Evolutionary conservation across 1,140 invertebrate genomes (phyloP), one percentile per base, ranked within the genome.

Genomic region (Drosophila pachea): DNA sequence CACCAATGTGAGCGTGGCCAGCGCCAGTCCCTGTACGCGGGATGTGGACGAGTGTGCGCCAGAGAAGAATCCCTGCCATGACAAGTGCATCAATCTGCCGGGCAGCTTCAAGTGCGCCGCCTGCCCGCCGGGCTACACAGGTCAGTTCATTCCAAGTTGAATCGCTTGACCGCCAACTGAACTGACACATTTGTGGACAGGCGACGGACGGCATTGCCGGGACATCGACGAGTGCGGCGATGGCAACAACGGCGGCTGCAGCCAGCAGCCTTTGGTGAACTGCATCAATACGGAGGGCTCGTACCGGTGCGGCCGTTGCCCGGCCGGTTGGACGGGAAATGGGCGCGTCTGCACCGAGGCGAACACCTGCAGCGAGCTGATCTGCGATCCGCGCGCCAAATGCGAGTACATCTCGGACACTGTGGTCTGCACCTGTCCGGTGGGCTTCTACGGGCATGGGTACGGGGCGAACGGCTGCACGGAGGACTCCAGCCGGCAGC

Each of bases 21-120:
- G 63, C 97, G 96, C 90, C 86, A 90, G 92, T 91, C 90, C 94
- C 9, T 78, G 77, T 11, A 69, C 60, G 2, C 61, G 93, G 5
- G 97, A 99, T 89, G 91, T 98, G 1, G 91, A 99, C 86, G 97
- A 99, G 91, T 99, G 97, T 90, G 89, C 89, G n/a, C 88, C 88
- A 0, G 90, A 90, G 11, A 91, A 91, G 58, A 92, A 93, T 43
- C 92, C 93, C 7, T 99, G 97, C 89, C 98, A 97, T 0, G 60
- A 97, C 0, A 90, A 90, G 4, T 98, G 97, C 89, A 93, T 96
- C 48, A 98, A 99, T 90, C 89, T 94, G 2, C 96, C 95, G 1
- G 97, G 97, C 5, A 93, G 94, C 5, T 99, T 95, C 89, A 90
- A 91, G 47, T 99, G 97, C 90, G 96, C 94, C 2, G 90, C 91